Conservation (phyloP, 2,113 vertebrate genomes). For the Caranx ignobilis region DNA sequence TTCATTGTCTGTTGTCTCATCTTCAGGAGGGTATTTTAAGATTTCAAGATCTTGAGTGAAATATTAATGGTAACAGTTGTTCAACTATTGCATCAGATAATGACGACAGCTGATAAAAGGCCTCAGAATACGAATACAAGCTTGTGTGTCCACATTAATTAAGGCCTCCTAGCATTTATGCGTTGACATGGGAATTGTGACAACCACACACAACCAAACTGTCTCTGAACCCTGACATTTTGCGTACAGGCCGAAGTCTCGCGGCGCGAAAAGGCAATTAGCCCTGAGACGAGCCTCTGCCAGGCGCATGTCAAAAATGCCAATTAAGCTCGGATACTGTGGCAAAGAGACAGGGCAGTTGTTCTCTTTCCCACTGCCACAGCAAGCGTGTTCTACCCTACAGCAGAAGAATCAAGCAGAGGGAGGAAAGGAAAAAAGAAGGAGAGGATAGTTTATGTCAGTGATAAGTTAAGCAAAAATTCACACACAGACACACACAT, state of each 20-base stretch:
- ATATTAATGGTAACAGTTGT: background rate
- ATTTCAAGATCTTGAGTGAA: background rate
- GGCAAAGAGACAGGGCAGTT: constrained; percentile 5
- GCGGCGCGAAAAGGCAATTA: constrained; percentile 40
- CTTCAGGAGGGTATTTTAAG: background rate
- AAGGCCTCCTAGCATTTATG: constrained; percentile 12
- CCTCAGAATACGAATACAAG: background rate
- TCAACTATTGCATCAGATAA: background rate
- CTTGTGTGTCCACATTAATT: constrained; percentile 1
- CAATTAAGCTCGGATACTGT: constrained; percentile 49
- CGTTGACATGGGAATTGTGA: background rate
- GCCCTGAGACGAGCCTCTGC: constrained; percentile 39
- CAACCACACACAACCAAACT: background rate
- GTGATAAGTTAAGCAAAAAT: constrained; percentile 6
- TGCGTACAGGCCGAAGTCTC: constrained; percentile 5
- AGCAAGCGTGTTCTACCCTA: background rate
- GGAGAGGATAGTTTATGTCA: constrained; percentile 1
- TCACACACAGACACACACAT: background rate
- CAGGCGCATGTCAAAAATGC: constrained; percentile 44
- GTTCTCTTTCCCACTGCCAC: constrained; percentile 1
- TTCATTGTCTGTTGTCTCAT: background rate
- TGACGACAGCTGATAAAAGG: background rate
- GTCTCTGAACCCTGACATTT: constrained; percentile 29
- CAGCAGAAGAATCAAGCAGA: constrained; percentile 8
- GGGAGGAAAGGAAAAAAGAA: background rate